phyloP scores from a whole-genome alignment of 2,888 invertebrate genomes.

The Lypha dubia region DNA sequence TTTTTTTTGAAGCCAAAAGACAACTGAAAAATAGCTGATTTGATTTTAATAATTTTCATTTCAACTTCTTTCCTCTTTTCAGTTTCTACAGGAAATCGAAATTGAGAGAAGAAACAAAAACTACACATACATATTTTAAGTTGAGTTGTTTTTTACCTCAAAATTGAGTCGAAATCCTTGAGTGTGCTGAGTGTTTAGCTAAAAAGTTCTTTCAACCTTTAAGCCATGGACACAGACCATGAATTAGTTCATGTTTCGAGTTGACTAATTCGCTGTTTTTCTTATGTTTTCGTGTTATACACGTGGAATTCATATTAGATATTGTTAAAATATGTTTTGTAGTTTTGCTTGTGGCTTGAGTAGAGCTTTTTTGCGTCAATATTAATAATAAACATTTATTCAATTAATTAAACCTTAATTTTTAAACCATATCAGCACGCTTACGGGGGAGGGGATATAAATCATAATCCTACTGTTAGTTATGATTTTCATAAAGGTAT shows the following conservation, averaged over 20 bases:
- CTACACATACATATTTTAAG: too few species aligned
- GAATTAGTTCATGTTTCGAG: neutral
- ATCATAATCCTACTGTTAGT: too few species aligned
- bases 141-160: neutral
- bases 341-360: neutral
- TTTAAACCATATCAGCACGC: too few species aligned
- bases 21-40: neutral
- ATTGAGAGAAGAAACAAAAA: neutral
- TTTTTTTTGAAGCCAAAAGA: neutral
- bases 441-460: too few species aligned
- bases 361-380: neutral
- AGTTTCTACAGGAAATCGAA: neutral
- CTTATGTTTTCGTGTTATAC: neutral
- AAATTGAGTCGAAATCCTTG: constrained; percentile 36
- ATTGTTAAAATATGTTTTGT: constrained; percentile 22
- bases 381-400: neutral
- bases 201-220: constrained; percentile 46
- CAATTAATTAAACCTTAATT: too few species aligned
- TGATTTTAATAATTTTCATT: constrained; percentile 11
- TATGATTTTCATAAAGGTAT: too few species aligned
- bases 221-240: neutral
- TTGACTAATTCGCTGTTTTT: neutral
- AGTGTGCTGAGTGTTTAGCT: neutral
- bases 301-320: neutral
- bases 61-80: constrained; percentile 6